A percentile compares a stretch with the other conserved stretches of the same genome.
These are phyloP conservation scores for Stictocephala bisonia DNA, from an alignment of 2,888 invertebrate species.

Conservation along the genomic window DNA sequence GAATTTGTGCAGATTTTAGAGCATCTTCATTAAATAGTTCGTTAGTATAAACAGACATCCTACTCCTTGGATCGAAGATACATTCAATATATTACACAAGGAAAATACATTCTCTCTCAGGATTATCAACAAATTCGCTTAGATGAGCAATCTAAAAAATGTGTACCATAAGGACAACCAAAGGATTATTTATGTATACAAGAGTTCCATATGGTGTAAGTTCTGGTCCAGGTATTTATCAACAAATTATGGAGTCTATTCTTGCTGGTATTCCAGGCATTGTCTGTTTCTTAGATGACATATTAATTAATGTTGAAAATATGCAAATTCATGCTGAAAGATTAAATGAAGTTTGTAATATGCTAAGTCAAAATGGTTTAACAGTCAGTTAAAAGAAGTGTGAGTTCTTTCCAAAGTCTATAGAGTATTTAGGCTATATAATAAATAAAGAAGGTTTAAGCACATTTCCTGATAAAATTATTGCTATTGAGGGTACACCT, in stretches of 20 bases:
- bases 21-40: conserved; percentile 50
- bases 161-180: conserved; percentile 61
- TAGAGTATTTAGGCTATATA: conserved; percentile 60
- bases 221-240: conserved; percentile 53
- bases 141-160: conserved; percentile 59
- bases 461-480: conserved; percentile 50
- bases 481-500: conserved; percentile 48
- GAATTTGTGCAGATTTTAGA: conserved; percentile 61
- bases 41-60: conserved; percentile 45
- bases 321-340: not conserved
- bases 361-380: conserved; percentile 56
- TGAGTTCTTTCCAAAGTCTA: conserved; percentile 59
- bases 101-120: conserved; percentile 51
- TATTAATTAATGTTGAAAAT: conserved; percentile 58
- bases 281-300: conserved; percentile 61
- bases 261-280: conserved; percentile 59
- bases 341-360: conserved; percentile 53
- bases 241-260: conserved; percentile 59
- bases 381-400: conserved; percentile 61
- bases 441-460: conserved; percentile 54
- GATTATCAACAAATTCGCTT: conserved; percentile 53
- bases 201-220: conserved; percentile 59
- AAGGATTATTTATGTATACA: conserved; percentile 59
- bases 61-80: conserved; percentile 41
- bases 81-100: conserved; percentile 40